These are phyloP conservation scores for Acanthoscelides obtectus DNA, from an alignment of 2,888 invertebrate species.

Conservation along the genomic window DNA sequence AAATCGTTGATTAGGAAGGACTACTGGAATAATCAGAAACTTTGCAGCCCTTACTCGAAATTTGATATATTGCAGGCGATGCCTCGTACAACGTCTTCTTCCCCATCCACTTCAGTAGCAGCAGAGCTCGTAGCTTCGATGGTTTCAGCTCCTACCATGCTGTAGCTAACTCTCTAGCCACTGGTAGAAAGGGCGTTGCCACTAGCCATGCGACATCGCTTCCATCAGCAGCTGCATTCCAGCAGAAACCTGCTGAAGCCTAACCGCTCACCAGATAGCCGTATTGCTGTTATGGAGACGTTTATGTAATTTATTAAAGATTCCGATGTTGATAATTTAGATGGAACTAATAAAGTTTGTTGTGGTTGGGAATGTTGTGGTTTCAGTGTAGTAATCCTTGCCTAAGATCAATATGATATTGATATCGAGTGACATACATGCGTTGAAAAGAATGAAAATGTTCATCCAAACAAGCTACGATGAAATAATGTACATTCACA, in stretches of 20 bases:
- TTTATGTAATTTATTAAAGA: not conserved
- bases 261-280: not conserved
- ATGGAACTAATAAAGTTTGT: not conserved
- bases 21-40: too few relatives aligned
- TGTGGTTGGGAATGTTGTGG: not conserved
- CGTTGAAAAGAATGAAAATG: too few relatives aligned
- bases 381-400: too few relatives aligned
- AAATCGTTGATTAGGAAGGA: too few relatives aligned
- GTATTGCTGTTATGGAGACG: not conserved
- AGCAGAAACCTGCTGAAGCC: not conserved
- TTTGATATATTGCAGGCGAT: not conserved
- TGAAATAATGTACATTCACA: too few relatives aligned
- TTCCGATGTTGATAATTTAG: not conserved
- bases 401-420: too few relatives aligned
- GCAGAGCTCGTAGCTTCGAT: slow-evolving; percentile 37
- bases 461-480: too few relatives aligned
- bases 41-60: too few relatives aligned
- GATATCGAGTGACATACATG: too few relatives aligned
- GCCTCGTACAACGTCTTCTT: slow-evolving; percentile 55
- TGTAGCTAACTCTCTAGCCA: slow-evolving; percentile 69
- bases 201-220: slow-evolving; percentile 70
- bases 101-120: slow-evolving; percentile 53
- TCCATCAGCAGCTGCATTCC: slow-evolving; percentile 2
- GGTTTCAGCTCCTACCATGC: slow-evolving; percentile 59
- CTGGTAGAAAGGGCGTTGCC: slow-evolving; percentile 64